Evolutionary conservation across 2,113 vertebrate genomes (phyloP).

Genomic region (Lasiurus borealis): DNA sequence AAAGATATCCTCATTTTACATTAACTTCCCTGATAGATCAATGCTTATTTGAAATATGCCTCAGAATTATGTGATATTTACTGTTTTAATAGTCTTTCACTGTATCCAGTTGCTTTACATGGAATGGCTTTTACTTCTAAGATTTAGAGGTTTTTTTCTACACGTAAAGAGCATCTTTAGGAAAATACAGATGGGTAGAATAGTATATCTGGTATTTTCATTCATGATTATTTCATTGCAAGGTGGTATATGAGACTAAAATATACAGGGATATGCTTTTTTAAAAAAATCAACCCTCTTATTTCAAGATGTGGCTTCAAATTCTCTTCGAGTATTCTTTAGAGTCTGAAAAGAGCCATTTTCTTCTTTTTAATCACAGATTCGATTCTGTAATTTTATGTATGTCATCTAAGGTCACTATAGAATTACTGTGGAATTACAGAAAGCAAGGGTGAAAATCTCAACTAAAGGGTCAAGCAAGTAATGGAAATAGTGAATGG

Average conservation of each 20-base stretch:
- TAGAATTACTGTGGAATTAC: slow-evolving; percentile 69
- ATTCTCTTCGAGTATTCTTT: slow-evolving; percentile 62
- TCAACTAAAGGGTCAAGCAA: background rate
- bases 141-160: slow-evolving; percentile 74
- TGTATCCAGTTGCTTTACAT: slow-evolving; percentile 47
- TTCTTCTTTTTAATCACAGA: slow-evolving; percentile 71
- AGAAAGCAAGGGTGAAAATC: slow-evolving; percentile 20
- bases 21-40: slow-evolving; percentile 79
- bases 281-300: background rate
- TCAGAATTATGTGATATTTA: slow-evolving; percentile 77
- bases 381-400: slow-evolving; percentile 59
- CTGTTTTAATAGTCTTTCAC: slow-evolving; percentile 64
- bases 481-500: background rate
- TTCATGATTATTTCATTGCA: slow-evolving; percentile 73
- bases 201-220: slow-evolving; percentile 52
- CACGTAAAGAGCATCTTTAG: slow-evolving; percentile 74
- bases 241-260: background rate
- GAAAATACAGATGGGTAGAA: slow-evolving; percentile 47
- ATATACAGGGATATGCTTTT: background rate
- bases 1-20: slow-evolving; percentile 82
- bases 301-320: slow-evolving; percentile 48
- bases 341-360: slow-evolving; percentile 66
- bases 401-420: slow-evolving; percentile 50
- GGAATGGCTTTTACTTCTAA: slow-evolving; percentile 74
- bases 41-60: slow-evolving; percentile 76